Conservation (phyloP, 2,113 vertebrate genomes). For the Antechinus stuartii region DNA sequence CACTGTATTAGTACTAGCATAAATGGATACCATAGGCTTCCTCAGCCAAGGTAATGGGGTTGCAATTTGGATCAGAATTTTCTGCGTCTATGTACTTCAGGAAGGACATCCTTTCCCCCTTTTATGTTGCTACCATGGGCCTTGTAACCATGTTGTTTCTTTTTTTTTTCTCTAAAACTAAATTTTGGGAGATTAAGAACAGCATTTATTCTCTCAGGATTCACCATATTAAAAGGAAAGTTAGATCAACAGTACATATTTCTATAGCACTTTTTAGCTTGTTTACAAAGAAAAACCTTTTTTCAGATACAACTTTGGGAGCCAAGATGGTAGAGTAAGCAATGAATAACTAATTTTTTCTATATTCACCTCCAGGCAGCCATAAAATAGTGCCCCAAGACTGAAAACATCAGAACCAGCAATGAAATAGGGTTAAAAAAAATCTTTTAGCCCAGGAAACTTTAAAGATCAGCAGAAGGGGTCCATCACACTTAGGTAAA, state of each 20-base stretch:
- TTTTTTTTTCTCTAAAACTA: background rate
- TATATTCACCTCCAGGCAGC: too few relatives aligned
- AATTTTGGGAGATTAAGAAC: background rate
- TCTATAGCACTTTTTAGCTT: background rate
- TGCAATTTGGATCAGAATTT: background rate
- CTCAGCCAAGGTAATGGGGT: conserved; percentile 23
- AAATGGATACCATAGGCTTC: background rate
- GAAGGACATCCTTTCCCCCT: background rate
- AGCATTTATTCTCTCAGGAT: background rate
- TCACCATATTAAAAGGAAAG: conserved; percentile 2
- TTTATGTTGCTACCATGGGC: background rate
- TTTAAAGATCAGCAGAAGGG: too few relatives aligned
- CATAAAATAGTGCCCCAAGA: too few relatives aligned
- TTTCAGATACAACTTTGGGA: background rate
- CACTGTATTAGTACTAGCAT: background rate
- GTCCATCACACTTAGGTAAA: too few relatives aligned
- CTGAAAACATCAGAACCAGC: too few relatives aligned
- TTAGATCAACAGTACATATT: background rate
- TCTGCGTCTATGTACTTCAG: background rate
- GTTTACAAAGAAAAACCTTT: background rate
- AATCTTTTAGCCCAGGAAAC: too few relatives aligned
- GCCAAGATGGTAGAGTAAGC: too few relatives aligned
- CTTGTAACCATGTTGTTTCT: background rate
- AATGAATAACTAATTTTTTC: too few relatives aligned
- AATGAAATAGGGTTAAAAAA: too few relatives aligned